Evolutionary conservation across 2,113 vertebrate genomes (phyloP), one percentile per base, ranked within the genome.

Genomic region (Cichladusa arquata): DNA sequence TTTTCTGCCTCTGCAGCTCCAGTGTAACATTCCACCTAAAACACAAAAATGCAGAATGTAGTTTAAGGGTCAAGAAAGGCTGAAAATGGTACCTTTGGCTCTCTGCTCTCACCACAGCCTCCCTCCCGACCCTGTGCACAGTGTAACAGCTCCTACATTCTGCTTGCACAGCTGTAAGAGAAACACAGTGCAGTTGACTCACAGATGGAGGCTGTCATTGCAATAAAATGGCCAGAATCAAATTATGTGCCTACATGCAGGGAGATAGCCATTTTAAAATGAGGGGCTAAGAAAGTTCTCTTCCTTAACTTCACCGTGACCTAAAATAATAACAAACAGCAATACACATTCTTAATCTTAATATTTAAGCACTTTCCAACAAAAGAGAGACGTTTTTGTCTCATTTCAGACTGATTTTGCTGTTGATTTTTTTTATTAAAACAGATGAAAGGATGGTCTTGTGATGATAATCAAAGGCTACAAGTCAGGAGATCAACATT

Each of bases 401-500:
- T 74, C 44, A 29, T 73, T 77, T 73, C 24, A 51, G 29, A 54
- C 44, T 57, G 14, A 1, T 17, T 83, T 81, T 22, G 3, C 57
- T 78, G 22, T 29, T 90, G 50, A 24, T 58, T 88, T 92, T 78
- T 47, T 38, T 62, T 86, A 62, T 23, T 60, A n/a, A 56, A 71
- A 81, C 26, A 51, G 34, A 33, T 83, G 34, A 67, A 90, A 88
- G 26, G 31, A 62, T 28, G 10, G 61, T 84, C 95, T 91, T 93
- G 85, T 95, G 93, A 95, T 90, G 80, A 19, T 31, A 73, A 78
- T 78, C 0, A 4, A 29, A 88, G 67, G 48, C 47, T 45, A 36
- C 7, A 5, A 83, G 72, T 95, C 92, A 97, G 94, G 90, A 95
- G 92, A 86, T 60, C 60, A 66, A 42, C 6, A 2, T 66, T 56